Conservation (phyloP, 35 echinoderm and acorn worm species). For the Heliocidaris tuberculata region DNA sequence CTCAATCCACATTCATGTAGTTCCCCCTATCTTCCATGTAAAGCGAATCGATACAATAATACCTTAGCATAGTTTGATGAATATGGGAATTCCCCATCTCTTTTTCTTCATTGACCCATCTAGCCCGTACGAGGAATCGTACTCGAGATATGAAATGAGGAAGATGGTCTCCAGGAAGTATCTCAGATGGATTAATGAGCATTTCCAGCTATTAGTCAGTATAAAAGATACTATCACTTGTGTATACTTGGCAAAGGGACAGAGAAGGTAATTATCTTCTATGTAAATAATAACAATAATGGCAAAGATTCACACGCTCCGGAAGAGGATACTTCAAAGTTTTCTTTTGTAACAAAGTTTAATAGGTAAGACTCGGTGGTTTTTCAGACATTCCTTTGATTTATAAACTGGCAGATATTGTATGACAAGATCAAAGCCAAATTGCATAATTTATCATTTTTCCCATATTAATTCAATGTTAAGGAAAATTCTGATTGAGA, state of each 20-base stretch:
- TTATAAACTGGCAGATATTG: too few relatives aligned
- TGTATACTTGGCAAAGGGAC: conserved; percentile 1
- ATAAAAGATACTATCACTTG: neutral
- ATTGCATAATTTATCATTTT: too few relatives aligned
- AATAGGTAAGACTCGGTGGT: too few relatives aligned
- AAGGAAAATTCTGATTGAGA: too few relatives aligned
- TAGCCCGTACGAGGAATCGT: neutral
- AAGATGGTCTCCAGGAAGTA: neutral
- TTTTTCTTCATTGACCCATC: neutral
- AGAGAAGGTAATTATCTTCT: neutral
- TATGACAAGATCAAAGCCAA: too few relatives aligned
- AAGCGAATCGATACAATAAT: neutral
- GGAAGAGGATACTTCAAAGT: too few relatives aligned
- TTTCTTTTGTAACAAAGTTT: too few relatives aligned
- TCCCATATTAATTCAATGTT: too few relatives aligned
- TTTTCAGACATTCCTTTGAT: too few relatives aligned
- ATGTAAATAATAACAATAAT: neutral
- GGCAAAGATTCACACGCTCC: too few relatives aligned
- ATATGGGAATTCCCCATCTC: neutral
- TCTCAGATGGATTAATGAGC: neutral
- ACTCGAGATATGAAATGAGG: neutral
- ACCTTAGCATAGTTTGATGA: neutral
- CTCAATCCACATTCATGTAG: neutral
- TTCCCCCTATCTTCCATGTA: neutral
- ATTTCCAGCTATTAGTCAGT: neutral